A percentile compares a stretch with the other conserved stretches of the same genome.
phyloP scores from a whole-genome alignment of 2,888 invertebrate genomes.

The Malthinus flaveolus region DNA sequence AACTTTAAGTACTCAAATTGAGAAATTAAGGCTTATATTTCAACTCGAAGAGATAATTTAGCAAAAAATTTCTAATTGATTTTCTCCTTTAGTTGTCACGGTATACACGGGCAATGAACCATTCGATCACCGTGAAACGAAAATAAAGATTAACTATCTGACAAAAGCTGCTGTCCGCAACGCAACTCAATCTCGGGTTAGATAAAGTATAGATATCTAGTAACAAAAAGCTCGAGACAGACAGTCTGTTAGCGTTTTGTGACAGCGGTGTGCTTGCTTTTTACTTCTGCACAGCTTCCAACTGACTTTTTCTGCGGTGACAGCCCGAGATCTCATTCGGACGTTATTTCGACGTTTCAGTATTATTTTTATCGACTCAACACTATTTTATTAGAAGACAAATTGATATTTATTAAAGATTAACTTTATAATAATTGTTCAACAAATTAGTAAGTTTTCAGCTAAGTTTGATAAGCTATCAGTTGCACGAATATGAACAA shows the following conservation, averaged over 20 bases:
- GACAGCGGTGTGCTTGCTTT: constrained; percentile 35
- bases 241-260: constrained; percentile 37
- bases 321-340: constrained; percentile 30
- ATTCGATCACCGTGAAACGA: constrained; percentile 35
- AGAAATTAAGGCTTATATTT: constrained; percentile 1
- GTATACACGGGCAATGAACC: constrained; percentile 10
- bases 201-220: constrained; percentile 42
- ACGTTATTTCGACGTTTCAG: constrained; percentile 33
- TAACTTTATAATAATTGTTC: too few species aligned
- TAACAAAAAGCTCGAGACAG: constrained; percentile 37
- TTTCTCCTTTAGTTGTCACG: constrained; percentile 7
- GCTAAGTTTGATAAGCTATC: too few species aligned
- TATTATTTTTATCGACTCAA: constrained; percentile 36
- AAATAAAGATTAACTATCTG: constrained; percentile 44
- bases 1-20: background rate
- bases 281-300: constrained; percentile 32
- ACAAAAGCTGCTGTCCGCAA: constrained; percentile 40
- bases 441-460: too few species aligned
- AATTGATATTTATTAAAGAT: constrained; percentile 8
- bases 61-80: background rate
- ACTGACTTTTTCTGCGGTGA: constrained; percentile 34
- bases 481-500: too few species aligned
- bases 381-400: constrained; percentile 17
- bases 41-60: background rate
- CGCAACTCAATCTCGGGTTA: constrained; percentile 42